Evolutionary conservation across 2,888 invertebrate genomes (phyloP).

Genomic region (Epinotia nisella): DNA sequence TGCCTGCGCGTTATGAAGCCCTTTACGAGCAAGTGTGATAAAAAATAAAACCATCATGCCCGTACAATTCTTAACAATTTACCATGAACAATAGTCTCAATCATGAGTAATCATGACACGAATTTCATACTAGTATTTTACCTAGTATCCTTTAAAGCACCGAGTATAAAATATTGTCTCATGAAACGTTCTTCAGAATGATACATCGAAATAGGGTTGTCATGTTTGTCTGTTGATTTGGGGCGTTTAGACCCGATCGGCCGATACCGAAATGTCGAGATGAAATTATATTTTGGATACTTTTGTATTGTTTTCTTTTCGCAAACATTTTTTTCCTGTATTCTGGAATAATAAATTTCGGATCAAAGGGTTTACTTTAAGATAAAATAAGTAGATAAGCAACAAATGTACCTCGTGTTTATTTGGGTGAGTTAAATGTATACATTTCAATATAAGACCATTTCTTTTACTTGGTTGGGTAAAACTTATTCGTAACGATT

Average conservation of each 20-base stretch:
- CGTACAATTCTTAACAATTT: not conserved
- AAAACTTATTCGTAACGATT: too few relatives aligned
- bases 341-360: conserved; percentile 27
- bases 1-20: too few relatives aligned
- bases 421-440: too few relatives aligned
- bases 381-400: conserved; percentile 18
- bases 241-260: conserved; percentile 43
- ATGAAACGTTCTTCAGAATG: conserved; percentile 32
- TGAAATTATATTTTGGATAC: conserved; percentile 41
- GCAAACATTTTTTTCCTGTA: conserved; percentile 18
- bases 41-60: too few relatives aligned
- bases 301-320: conserved; percentile 39
- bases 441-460: too few relatives aligned
- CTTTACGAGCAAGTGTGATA: too few relatives aligned
- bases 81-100: too few relatives aligned
- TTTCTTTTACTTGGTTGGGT: too few relatives aligned
- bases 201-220: conserved; percentile 45
- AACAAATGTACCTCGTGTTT: too few relatives aligned
- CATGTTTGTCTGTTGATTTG: conserved; percentile 45
- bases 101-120: too few relatives aligned
- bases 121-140: not conserved
- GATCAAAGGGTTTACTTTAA: conserved; percentile 10
- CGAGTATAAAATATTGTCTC: not conserved
- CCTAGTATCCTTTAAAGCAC: not conserved
- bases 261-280: conserved; percentile 43